Conservation (phyloP, 1,140 invertebrate genomes). For the Hyposmocoma kahamanoa region DNA sequence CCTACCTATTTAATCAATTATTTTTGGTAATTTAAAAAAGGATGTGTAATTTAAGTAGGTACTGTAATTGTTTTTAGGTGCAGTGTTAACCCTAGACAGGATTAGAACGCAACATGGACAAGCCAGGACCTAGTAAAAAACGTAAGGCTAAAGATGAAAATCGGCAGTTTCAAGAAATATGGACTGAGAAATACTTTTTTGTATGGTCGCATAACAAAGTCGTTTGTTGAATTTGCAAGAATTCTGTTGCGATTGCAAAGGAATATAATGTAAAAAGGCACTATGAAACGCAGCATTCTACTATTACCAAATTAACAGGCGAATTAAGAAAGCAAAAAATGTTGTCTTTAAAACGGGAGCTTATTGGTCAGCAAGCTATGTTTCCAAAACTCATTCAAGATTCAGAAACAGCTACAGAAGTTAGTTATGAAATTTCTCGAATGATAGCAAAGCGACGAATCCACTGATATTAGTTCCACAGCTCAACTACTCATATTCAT, state of each 20-base stretch:
- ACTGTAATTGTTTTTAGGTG: neutral
- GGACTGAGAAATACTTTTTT: constrained; percentile 1
- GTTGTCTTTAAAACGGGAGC: neutral
- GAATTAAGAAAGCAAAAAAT: constrained; percentile 3
- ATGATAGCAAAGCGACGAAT: no score
- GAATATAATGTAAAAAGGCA: constrained; percentile 2
- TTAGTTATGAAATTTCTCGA: no score
- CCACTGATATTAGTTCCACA: no score
- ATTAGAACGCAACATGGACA: neutral
- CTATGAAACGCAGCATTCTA: neutral
- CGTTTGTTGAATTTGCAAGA: constrained; percentile 1
- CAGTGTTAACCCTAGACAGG: neutral
- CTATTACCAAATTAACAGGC: neutral
- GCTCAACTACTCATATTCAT: no score
- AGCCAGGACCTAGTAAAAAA: constrained; percentile 1
- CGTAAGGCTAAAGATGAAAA: neutral
- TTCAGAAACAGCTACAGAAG: no score
- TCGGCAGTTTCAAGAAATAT: constrained; percentile 1
- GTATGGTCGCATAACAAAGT: neutral
- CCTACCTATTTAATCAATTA: no score
- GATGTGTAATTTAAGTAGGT: no score
- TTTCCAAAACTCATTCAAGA: no score
- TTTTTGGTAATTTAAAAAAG: no score
- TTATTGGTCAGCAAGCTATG: constrained; percentile 1
- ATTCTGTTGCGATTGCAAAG: neutral